Evolutionary conservation across 1,140 invertebrate genomes (phyloP), one percentile per base, ranked within the genome.

Genomic region (Calephelis virginiensis): DNA sequence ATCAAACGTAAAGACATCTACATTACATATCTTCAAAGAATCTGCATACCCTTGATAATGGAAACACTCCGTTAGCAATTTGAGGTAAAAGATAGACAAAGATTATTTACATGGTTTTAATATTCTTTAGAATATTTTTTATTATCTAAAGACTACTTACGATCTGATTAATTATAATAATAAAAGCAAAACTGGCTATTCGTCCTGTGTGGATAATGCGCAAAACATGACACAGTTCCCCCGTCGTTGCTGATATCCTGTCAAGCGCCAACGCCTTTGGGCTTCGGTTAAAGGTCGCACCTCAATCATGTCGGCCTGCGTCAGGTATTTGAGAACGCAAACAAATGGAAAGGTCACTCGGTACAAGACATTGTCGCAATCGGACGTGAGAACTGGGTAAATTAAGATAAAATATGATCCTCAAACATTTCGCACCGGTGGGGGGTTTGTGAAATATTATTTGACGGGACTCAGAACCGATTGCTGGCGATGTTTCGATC

Each of bases 331-430:
- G 53, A 59, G 53, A 59, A 59, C 37, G 53, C 37, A 59, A 59
- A 59, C 17, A 59, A 28, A 59, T 14, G 28, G 37, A 59, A 59
- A 59, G 53, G 53, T 59, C 53, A 59, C 53, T 38, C 40, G 12
- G 37, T 17, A 59, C 53, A 59, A 59, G 53, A 12, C 53, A 56
- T 14, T 59, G 11, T 59, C 53, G 53, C 37, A 59, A 59, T 14
- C 14, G 14, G 53, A 59, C 53, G 53, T 59, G 53, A 59, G 53
- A 59, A 59, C 53, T 14, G 53, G 12, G 8, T 28, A 37, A 8
- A 59, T 38, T 37, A n/a, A 59, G 11, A 59, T 37, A 59, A 59
- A 59, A 59, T 37, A 38, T 59, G 53, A 59, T 59, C 53, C 28
- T 37, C 53, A 59, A 37, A 28, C 38, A 59, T 37, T 59, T 59